phyloP scores from a whole-genome alignment of 2,888 invertebrate genomes.

The Margaritifera margaritifera region DNA sequence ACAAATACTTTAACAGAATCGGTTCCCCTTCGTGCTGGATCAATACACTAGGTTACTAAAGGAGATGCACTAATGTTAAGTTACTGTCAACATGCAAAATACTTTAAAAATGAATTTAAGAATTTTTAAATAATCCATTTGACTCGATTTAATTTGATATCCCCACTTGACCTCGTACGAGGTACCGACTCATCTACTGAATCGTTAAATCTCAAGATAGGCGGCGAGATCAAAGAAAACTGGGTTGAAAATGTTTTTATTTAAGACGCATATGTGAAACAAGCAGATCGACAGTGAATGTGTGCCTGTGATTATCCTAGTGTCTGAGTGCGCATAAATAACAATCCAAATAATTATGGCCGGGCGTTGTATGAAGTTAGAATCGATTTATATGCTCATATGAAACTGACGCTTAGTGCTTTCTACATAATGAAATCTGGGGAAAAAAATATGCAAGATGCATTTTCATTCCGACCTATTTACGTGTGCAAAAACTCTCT shows the following conservation, averaged over 20 bases:
- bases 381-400: too few relatives aligned
- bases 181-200: conserved; percentile 41
- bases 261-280: conserved; percentile 47
- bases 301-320: too few relatives aligned
- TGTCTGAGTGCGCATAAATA: too few relatives aligned
- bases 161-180: conserved; percentile 1
- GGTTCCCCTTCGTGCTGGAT: conserved; percentile 11
- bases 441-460: too few relatives aligned
- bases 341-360: too few relatives aligned
- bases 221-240: conserved; percentile 51
- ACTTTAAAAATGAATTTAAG: conserved; percentile 10
- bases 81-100: conserved; percentile 6
- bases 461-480: too few relatives aligned
- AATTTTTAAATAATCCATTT: conserved; percentile 37
- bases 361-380: too few relatives aligned
- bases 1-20: conserved; percentile 15
- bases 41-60: conserved; percentile 11
- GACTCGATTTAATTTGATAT: conserved; percentile 29
- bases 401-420: too few relatives aligned
- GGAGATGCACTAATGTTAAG: conserved; percentile 13
- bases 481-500: too few relatives aligned
- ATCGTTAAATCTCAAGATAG: conserved; percentile 51
- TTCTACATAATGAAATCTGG: too few relatives aligned
- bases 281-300: conserved; percentile 10
- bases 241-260: conserved; percentile 46